Conservation (phyloP, 2,113 vertebrate species). For the Manacus vitellinus region DNA sequence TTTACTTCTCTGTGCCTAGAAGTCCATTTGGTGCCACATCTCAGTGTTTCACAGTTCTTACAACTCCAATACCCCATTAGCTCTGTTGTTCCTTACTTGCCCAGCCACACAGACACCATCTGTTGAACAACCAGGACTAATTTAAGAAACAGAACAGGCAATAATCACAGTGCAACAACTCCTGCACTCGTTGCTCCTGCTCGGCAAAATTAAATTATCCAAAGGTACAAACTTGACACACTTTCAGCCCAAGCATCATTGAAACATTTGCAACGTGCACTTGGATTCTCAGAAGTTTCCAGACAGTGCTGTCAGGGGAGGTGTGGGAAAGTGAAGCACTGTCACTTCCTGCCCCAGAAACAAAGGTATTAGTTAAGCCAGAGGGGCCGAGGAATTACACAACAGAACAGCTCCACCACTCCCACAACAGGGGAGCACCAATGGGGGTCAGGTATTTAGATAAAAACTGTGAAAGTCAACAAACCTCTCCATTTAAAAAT, state of each 20-base stretch:
- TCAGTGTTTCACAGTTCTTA: background rate
- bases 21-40: background rate
- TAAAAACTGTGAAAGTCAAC: background rate
- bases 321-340: background rate
- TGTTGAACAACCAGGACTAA: background rate
- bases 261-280: background rate
- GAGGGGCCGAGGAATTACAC: background rate
- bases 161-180: background rate
- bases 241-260: background rate
- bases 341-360: background rate
- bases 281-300: background rate
- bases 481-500: background rate
- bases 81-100: background rate
- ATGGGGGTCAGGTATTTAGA: background rate
- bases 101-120: background rate
- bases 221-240: background rate
- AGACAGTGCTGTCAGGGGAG: background rate
- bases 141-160: background rate
- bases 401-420: background rate
- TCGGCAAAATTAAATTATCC: background rate
- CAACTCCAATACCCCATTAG: background rate
- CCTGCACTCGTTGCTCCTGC: background rate
- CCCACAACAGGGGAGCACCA: background rate
- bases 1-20: background rate
- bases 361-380: background rate